Evolutionary conservation across 2,113 vertebrate genomes (phyloP).

Genomic region (Columba janthina): DNA sequence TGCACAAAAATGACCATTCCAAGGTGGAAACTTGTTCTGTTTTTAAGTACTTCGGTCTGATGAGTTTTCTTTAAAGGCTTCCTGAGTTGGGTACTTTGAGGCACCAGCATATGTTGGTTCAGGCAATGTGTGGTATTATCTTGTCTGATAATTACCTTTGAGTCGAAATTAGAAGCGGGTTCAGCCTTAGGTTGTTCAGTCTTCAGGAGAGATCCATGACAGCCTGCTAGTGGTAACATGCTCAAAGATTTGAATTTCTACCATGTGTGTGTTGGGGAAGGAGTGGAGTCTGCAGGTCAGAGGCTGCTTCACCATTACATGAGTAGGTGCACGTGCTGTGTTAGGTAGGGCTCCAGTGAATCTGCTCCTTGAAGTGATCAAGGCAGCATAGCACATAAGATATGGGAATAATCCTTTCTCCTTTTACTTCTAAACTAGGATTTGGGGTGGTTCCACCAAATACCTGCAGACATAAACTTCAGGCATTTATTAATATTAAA

Average conservation of each 20-base stretch:
- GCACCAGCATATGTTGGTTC: not conserved
- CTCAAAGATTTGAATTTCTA: not conserved
- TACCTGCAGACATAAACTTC: not conserved
- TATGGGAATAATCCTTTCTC: not conserved
- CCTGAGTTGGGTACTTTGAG: not conserved
- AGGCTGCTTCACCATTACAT: not conserved
- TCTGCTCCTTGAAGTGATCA: not conserved
- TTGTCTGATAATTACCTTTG: slow-evolving; percentile 16
- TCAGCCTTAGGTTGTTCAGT: not conserved
- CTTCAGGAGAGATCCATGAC: not conserved
- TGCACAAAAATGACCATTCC: not conserved
- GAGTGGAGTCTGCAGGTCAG: not conserved
- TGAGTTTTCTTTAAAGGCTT: not conserved
- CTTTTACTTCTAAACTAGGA: not conserved
- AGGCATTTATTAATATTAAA: not conserved
- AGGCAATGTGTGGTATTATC: not conserved
- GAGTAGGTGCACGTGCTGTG: not conserved
- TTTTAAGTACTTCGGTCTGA: not conserved
- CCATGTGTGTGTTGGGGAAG: not conserved
- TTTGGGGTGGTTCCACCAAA: not conserved
- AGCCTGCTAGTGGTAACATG: not conserved
- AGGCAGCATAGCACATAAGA: not conserved
- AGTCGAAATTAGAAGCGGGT: not conserved
- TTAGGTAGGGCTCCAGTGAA: not conserved
- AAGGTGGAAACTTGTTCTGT: not conserved